Evolutionary conservation across 1,140 invertebrate genomes (phyloP), one percentile per base, ranked within the genome.

Genomic region (Mercenaria mercenaria): DNA sequence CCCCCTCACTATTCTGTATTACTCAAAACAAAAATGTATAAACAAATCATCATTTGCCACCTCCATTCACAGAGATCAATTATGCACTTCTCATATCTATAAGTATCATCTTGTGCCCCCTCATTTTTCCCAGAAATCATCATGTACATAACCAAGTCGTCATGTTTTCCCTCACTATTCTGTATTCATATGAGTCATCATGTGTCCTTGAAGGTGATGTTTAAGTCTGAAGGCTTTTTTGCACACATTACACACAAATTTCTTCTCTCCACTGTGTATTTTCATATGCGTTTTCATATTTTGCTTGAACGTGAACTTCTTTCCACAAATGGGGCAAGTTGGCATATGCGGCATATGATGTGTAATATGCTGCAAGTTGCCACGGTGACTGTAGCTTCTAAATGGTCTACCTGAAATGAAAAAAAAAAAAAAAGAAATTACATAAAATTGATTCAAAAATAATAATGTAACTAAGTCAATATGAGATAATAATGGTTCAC

Each of bases 201-300:
- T 69, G 29, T 86, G 83, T 13, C 72, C 52, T 26, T 34, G 23
- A 47, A 86, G 64, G n/a, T 86, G 67, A 23, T 76, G 67, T 59
- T 86, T 86, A 10, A 86, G 13, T 39, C 67, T 26, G 41, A 86
- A 86, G n/a, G 83, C 83, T 41, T 74, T 86, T 2, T 59, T 56
- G 37, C 83, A 86, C 29, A 52, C 20, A 2, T 74, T 26, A 59
- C 83, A 86, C 2, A 39, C 41, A 34, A 74, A 86, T 0, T 41
- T 39, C 83, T 86, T 86, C 47, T 52, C 83, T 26, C 83, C 83
- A 41, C 52, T 74, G 41, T 86, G 83, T 39, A 86, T 86, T 67
- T 86, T 86, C 83, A 86, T 86, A 59, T 86, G 83, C 34, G 72
- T 86, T 34, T 86, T 76, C 47, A 86, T 18, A 39, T 86, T 86